Conservation (phyloP, 2,113 vertebrate species). For the Gopherus flavomarginatus region DNA sequence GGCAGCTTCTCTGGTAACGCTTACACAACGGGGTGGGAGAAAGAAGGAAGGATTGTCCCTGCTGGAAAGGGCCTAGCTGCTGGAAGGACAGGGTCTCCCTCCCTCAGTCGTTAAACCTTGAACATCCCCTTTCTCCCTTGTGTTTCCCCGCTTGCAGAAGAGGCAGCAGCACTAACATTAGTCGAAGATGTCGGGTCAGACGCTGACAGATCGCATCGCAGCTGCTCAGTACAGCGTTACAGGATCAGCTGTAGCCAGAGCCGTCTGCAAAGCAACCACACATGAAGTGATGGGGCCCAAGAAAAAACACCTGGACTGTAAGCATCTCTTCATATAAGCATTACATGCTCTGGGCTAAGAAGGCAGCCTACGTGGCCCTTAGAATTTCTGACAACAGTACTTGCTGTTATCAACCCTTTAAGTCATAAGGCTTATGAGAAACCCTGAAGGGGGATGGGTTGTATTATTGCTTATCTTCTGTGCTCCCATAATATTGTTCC, state of each 20-base stretch:
- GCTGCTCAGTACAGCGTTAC: conserved; percentile 98
- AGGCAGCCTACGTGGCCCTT: not conserved
- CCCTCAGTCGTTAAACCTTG: not conserved
- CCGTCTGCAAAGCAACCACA: conserved; percentile 98
- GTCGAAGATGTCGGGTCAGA: conserved; percentile 97
- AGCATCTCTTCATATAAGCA: conserved; percentile 77
- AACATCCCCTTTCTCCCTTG: conserved; percentile 16
- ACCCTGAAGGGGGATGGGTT: conserved; percentile 22
- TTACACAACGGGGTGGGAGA: conserved; percentile 36
- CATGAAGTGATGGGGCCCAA: conserved; percentile 99
- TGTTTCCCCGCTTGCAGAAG: conserved; percentile 68
- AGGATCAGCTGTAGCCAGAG: conserved; percentile 94
- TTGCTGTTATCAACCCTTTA: conserved; percentile 12
- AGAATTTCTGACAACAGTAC: rapidly evolving
- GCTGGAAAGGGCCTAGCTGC: not conserved
- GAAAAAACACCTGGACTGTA: conserved; percentile 99
- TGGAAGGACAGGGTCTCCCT: not conserved
- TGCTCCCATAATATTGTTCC: conserved; percentile 61
- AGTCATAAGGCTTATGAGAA: not conserved
- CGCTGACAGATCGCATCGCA: conserved; percentile 97
- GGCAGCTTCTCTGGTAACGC: conserved; percentile 2
- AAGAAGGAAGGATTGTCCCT: not conserved
- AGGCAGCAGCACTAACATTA: conserved; percentile 54
- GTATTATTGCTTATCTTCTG: conserved; percentile 47
- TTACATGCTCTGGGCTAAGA: not conserved